phyloP scores from a whole-genome alignment of 2,113 vertebrate species.

The Chaetodon trifascialis region DNA sequence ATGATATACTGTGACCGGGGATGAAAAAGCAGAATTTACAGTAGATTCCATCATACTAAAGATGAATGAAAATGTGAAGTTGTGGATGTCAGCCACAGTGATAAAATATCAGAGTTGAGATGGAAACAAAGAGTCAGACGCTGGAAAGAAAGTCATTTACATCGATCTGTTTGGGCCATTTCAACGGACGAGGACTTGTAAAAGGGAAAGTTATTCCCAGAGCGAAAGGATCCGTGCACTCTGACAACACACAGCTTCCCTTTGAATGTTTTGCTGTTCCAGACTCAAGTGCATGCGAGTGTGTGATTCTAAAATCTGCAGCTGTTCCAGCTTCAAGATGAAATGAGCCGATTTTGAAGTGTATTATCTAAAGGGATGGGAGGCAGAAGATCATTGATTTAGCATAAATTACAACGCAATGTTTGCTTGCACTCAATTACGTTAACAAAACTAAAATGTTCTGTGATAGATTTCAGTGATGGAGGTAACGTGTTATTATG shows the following conservation, averaged over 20 bases:
- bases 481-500: neutral
- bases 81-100: conserved; percentile 13
- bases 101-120: conserved; percentile 20
- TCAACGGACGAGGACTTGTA: neutral
- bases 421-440: neutral
- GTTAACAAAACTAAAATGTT: neutral
- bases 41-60: neutral
- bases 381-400: neutral
- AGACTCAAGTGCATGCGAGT: neutral
- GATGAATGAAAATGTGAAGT: neutral
- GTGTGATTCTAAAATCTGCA: conserved; percentile 13
- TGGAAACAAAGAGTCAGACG: conserved; percentile 41
- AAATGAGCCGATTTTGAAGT: conserved; percentile 5
- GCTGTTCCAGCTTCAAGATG: neutral
- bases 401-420: neutral
- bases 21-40: neutral
- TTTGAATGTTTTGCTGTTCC: conserved; percentile 17
- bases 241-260: conserved; percentile 8
- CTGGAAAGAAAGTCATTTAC: conserved; percentile 39
- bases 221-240: conserved; percentile 31
- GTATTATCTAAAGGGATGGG: neutral
- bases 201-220: conserved; percentile 53
- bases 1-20: neutral
- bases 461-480: neutral
- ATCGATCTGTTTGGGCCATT: conserved; percentile 69